Base-by-base conservation (phyloP, 2,797 vertebrate genomes). In the Myotis findleyi region DNA sequence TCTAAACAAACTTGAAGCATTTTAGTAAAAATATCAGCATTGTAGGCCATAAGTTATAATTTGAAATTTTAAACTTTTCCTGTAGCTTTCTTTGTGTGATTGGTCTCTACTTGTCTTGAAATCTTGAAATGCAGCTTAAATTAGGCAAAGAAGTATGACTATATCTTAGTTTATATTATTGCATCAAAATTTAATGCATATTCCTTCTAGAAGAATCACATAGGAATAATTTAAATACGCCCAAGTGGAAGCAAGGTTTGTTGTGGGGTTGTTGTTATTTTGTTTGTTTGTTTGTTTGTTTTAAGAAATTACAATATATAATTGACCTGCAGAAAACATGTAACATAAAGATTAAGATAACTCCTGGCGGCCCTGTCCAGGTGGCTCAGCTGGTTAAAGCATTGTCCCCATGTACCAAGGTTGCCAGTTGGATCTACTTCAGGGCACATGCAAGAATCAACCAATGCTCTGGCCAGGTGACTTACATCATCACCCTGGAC, bases 191-290 rank as follows among this genome's bases (percentile, higher is more conserved):
- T 55, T 49, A 57, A 83, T 71, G 8, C 4, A 55, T 82, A 71
- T 47, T 62, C 14, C 18, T 89, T 88, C 0, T 49, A 76, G 55
- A 95, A 68, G 6, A 79, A 62, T 83, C 36, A 96, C 62, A 72
- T 0, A 81, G 6, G 75, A 91, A 73, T 89, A 71, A 76, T n/a
- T 53, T 95, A 80, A 91, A 44, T 93, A 82, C 77, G 33, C 21
- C 3, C 68, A 62, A 62, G 36, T 62, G 4, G 10, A 62, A 13
- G 62, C 47, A 76, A 62, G 38, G 21, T 68, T 68, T 68, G 59
- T 64, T 64, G 30, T n/a, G 47, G 79, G 17, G 38, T 44, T 30
- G 6, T 14, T 62, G 38, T 44, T 30, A 6, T 14, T 62, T 62
- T 41, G 38, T 11, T 59, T 27, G 25, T 6, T 59, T 27, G 25